Conservation (phyloP, 2,888 invertebrate species). For the Panopea generosa region DNA sequence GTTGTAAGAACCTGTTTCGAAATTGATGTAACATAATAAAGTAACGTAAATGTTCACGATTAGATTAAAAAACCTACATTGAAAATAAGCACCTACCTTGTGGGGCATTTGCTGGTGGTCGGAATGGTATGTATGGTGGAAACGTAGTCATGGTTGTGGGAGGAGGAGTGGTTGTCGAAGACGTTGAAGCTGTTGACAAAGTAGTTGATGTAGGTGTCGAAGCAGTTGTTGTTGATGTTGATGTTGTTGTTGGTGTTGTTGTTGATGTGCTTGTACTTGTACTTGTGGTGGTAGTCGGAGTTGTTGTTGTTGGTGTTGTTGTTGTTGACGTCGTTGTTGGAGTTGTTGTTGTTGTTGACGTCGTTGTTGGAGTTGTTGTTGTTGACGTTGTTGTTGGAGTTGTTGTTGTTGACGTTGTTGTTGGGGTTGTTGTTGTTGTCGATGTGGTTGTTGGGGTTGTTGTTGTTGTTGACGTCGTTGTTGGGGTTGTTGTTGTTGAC, state of each 20-base stretch:
- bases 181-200: slow-evolving; percentile 13
- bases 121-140: slow-evolving; percentile 53
- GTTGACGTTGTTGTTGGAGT: slow-evolving; percentile 38
- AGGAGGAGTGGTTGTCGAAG: slow-evolving; percentile 18
- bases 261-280: slow-evolving; percentile 25
- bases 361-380: slow-evolving; percentile 26
- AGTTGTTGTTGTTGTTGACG: slow-evolving; percentile 31
- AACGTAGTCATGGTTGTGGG: slow-evolving; percentile 32
- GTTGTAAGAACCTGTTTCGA: too few relatives aligned
- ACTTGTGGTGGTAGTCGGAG: slow-evolving; percentile 17
- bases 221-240: slow-evolving; percentile 26
- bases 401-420: slow-evolving; percentile 29
- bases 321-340: slow-evolving; percentile 35
- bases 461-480: slow-evolving; percentile 36
- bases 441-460: slow-evolving; percentile 39
- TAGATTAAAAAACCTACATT: too few relatives aligned
- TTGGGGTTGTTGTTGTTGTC: slow-evolving; percentile 37
- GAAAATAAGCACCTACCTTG: slow-evolving; percentile 43
- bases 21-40: too few relatives aligned
- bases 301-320: slow-evolving; percentile 25
- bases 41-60: too few relatives aligned
- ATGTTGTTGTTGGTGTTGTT: slow-evolving; percentile 36
- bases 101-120: slow-evolving; percentile 45
- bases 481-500: slow-evolving; percentile 27
- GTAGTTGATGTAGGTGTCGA: slow-evolving; percentile 18